Percentiles rank a stretch among this genome's conserved stretches.
phyloP scores from a whole-genome alignment of 2,888 invertebrate genomes.

The Apomyelois bistriatella region DNA sequence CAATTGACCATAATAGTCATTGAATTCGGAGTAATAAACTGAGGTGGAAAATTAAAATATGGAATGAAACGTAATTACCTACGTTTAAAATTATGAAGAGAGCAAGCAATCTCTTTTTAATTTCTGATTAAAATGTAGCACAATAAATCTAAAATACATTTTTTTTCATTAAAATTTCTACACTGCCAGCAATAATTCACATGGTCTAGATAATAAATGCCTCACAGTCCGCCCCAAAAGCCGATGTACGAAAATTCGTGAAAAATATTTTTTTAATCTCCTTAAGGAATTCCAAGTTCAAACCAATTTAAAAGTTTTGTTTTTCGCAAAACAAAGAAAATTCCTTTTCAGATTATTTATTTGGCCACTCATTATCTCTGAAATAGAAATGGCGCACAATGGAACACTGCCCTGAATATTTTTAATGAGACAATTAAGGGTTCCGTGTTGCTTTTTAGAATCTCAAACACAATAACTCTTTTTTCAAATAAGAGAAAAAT shows the following conservation, averaged over 20 bases:
- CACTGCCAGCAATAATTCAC: background rate
- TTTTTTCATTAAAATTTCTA: too few species aligned
- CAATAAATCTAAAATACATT: too few species aligned
- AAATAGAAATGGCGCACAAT: slow-evolving; percentile 11
- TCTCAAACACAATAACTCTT: background rate
- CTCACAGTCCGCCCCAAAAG: background rate
- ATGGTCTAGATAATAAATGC: background rate
- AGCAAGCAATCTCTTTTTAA: too few species aligned
- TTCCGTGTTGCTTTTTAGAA: slow-evolving; percentile 2
- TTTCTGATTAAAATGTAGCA: too few species aligned
- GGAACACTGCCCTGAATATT: background rate
- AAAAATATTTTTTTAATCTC: slow-evolving; percentile 5
- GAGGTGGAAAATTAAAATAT: too few species aligned
- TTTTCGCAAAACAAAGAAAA: slow-evolving; percentile 3
- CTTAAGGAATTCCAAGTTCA: background rate
- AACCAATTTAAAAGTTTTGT: slow-evolving; percentile 12
- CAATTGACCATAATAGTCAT: too few species aligned
- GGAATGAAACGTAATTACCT: too few species aligned
- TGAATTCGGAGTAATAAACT: too few species aligned
- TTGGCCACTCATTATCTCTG: slow-evolving; percentile 12
- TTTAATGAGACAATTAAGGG: slow-evolving; percentile 15
- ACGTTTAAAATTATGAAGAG: too few species aligned
- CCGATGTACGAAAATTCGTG: background rate
- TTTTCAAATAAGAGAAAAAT: background rate
- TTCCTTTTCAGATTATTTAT: slow-evolving; percentile 10